Base-by-base conservation (phyloP, 2,888 invertebrate genomes). In the Malachius bipustulatus region DNA sequence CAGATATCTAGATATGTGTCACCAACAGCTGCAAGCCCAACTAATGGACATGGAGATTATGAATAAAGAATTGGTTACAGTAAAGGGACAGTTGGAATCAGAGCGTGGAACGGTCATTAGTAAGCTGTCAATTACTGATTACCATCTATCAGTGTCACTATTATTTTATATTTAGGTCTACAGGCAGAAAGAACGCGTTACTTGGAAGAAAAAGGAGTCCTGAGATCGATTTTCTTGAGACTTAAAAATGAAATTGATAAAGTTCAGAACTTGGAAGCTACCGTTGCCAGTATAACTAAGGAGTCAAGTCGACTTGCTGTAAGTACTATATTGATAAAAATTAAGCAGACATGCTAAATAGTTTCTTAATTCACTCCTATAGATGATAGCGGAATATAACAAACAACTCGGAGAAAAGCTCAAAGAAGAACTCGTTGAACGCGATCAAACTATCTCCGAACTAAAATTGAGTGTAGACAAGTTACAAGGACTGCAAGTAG, bases 341-440 rank as follows among this genome's bases (percentile, higher is more conserved):
- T n/a, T n/a, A n/a, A n/a, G n/a, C n/a, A n/a, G n/a, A n/a, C n/a
- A n/a, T n/a, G n/a, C n/a, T n/a, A n/a, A n/a, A n/a, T n/a, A n/a
- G 14, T 14, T 26, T 26, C 14, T 26, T 35, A 15, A 16, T 38
- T 26, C n/a, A 37, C 13, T 11, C 35, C 34, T 34, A 4, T 38
- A 61, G 58, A 42, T 59, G 31, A 53, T 60, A 30, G 60, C 54
- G 2, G 59, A 60, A 41, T 61, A 54, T 48, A 63, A 59, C 40
- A 58, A 58, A 42, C 49, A 58, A 43, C 26, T 60, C 14, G 57
- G 57, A 4, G 55, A 58, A 32, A 54, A 56, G 39, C 40, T 60
- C 4, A 56, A 59, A 45, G 36, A 40, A 10, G 59, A 57, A 44
- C 50, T 60, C 2, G 42, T 48, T 14, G 53, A 55, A 39, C 51